Percentiles rank a stretch among this genome's conserved stretches.
These are phyloP conservation scores for Parazoanthus swiftii DNA, from an alignment of 92 coral and sea anemone genomes.

Conservation along the genomic window DNA sequence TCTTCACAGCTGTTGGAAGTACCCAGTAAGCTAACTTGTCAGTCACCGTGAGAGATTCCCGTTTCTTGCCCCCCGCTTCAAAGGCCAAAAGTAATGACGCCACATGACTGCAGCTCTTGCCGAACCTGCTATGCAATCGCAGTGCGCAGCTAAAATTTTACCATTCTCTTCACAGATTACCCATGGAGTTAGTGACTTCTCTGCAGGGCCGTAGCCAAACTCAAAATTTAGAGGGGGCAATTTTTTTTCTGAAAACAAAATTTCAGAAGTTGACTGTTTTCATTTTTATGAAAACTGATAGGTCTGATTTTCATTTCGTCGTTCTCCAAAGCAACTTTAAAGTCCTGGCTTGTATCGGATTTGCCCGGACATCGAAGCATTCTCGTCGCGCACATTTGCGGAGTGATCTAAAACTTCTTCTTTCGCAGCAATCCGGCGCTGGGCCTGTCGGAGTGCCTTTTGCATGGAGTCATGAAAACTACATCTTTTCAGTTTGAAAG, in stretches of 20 bases:
- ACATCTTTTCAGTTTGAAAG: constrained; percentile 19
- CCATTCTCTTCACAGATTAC: constrained; percentile 54
- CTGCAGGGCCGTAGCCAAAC: neutral
- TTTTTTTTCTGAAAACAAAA: no score
- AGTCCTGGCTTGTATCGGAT: constrained; percentile 52
- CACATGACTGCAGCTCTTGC: constrained; percentile 53
- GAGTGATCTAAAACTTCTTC: constrained; percentile 29
- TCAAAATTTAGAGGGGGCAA: no score
- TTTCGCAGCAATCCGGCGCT: neutral
- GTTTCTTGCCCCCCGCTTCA: constrained; percentile 39
- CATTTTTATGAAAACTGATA: no score
- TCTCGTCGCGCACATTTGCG: constrained; percentile 43
- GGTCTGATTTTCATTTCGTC: neutral
- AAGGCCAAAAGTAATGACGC: constrained; percentile 48
- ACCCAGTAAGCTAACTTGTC: constrained; percentile 46
- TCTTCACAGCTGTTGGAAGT: constrained; percentile 30
- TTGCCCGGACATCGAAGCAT: constrained; percentile 47
- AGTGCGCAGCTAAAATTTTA: constrained; percentile 54
- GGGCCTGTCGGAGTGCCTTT: constrained; percentile 1
- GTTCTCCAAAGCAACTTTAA: constrained; percentile 26
- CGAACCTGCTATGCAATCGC: constrained; percentile 63
- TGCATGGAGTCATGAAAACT: neutral
- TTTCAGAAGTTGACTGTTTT: no score
- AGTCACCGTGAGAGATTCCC: constrained; percentile 36
- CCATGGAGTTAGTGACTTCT: constrained; percentile 47